Evolutionary conservation across 2,888 invertebrate genomes (phyloP), one percentile per base, ranked within the genome.

Genomic region (Dynastes maya): DNA sequence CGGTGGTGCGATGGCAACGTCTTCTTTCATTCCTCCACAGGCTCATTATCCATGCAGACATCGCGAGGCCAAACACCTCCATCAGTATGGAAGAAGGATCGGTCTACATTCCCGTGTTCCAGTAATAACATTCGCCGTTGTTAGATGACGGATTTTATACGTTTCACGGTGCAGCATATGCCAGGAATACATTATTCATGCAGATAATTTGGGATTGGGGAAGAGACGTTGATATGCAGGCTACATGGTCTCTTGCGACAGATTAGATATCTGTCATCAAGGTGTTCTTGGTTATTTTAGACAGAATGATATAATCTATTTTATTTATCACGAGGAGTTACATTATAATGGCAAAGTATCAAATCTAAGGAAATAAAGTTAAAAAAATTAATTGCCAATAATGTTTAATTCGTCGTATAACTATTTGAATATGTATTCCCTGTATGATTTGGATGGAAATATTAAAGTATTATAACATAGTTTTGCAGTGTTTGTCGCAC

Each of bases 51-150:
- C 68, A 68, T 51, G 68, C 27, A 68, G 51, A 51, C 51, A 51
- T 27, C 68, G 68, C 68, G 68, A 51, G 68, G 68, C 68, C 68
- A 68, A 68, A 68, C 49, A 68, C 68, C 68, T 68, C 68, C 68
- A 68, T 29, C 68, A 29, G 27, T 51, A 27, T 68, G 51, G 68
- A 68, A 68, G 68, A 68, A 68, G 68, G 22, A 68, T 68, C 51
- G 51, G 68, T 68, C 68, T 68, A 68, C 68, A 51, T 68, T 51
- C 68, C 45, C 2, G 16, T 16, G 22, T 22, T 65, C 65, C 45
- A 65, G 16, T 65, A 65, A 37, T 37, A 65, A 40, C 40, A 65
- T 13, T 29, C 29, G 51, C 13, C 27, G 51, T 29, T 40, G 29
- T 51, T 51, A 68, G 68, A 27, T 51, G 68, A 51, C 68, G 27